Evolutionary conservation across 2,113 vertebrate species (phyloP).

Genomic region (Ivindomyrus marchei): DNA sequence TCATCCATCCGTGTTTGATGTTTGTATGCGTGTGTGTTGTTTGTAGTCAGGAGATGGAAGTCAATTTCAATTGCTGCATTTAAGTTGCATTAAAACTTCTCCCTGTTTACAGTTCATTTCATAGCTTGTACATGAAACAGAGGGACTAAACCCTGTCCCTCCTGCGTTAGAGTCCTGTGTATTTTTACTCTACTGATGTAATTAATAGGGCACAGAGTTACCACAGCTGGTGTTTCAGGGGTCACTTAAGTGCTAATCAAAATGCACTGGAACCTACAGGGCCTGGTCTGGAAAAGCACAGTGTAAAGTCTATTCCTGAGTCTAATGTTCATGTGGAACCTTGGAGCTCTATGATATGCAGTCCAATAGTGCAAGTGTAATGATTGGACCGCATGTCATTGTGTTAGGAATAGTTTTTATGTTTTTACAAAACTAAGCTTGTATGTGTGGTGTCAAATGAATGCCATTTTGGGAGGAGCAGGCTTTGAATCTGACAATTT

Average conservation of each 20-base stretch:
- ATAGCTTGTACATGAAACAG: not conserved
- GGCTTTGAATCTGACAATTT: not conserved
- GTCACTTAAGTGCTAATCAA: not conserved
- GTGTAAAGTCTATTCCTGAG: not conserved
- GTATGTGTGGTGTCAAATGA: not conserved
- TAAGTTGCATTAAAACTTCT: not conserved
- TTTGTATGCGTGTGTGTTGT: not conserved
- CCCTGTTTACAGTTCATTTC: not conserved
- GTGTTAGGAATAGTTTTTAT: not conserved
- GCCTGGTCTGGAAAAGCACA: not conserved
- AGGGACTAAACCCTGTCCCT: not conserved
- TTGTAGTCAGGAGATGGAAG: not conserved
- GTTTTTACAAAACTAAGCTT: not conserved
- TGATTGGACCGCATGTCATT: not conserved
- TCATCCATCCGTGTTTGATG: not conserved
- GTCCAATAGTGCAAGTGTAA: not conserved
- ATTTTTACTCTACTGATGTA: not conserved
- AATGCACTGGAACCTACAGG: not conserved
- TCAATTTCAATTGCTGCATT: not conserved
- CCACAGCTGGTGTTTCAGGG: not conserved
- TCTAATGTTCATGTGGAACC: not conserved
- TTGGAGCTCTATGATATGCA: not conserved
- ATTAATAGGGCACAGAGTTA: not conserved
- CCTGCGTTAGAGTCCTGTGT: not conserved
- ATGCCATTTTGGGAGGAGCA: not conserved